phyloP scores from a whole-genome alignment of 2,113 vertebrate species.

The Hippopotamus amphibius region DNA sequence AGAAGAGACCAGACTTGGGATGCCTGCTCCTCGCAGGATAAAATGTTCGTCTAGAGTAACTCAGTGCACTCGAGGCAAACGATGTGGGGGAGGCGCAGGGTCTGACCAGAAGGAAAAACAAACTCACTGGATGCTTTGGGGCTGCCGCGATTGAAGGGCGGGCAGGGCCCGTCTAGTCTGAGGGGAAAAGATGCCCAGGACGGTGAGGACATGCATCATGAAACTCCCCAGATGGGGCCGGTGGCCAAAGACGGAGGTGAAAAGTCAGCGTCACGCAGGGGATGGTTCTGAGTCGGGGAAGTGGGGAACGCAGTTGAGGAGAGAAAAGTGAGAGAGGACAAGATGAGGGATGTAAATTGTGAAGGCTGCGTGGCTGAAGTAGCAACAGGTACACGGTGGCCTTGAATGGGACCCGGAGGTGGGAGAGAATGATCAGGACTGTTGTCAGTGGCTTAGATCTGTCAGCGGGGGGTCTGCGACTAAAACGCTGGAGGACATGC shows the following conservation, averaged over 20 bases:
- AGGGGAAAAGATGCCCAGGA: neutral
- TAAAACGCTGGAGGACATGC: slow-evolving; percentile 26
- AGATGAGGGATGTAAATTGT: slow-evolving; percentile 78
- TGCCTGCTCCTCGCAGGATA: rapidly evolving
- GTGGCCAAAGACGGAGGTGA: slow-evolving; percentile 63
- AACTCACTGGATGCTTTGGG: rapidly evolving
- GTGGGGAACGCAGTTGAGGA: slow-evolving; percentile 78
- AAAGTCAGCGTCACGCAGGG: slow-evolving; percentile 61
- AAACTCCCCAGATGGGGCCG: slow-evolving; percentile 21
- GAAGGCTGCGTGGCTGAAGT: slow-evolving; percentile 5
- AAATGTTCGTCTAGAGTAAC: rapidly evolving
- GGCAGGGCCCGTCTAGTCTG: neutral
- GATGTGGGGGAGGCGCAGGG: rapidly evolving
- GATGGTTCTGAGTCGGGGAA: slow-evolving; percentile 56
- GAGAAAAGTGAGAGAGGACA: slow-evolving; percentile 79
- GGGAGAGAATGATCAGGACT: neutral
- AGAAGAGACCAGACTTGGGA: neutral
- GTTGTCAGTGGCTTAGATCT: slow-evolving; percentile 38
- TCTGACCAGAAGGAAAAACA: neutral
- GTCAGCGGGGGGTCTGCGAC: neutral
- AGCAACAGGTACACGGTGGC: slow-evolving; percentile 30
- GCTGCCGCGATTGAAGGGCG: neutral
- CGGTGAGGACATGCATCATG: slow-evolving; percentile 34
- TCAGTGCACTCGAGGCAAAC: rapidly evolving
- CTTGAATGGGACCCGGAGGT: slow-evolving; percentile 2